Base-by-base conservation (phyloP, 2,113 vertebrate species). In the Nesoenas mayeri region DNA sequence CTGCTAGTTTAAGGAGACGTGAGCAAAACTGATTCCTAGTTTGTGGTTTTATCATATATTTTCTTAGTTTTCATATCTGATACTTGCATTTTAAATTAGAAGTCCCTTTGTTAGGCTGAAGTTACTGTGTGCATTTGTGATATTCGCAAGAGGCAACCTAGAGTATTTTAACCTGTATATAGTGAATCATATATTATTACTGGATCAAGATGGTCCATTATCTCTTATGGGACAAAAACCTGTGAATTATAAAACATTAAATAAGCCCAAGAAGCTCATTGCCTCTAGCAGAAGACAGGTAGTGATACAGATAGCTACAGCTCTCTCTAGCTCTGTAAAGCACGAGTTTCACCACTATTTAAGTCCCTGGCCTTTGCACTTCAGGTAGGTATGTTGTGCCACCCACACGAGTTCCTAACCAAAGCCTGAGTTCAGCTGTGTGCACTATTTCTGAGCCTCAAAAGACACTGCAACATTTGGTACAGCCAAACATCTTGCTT, bases 401-500 rank as follows among this genome's bases (percentile, higher is more conserved):
- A 64, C 50, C 54, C 79, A 79, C 71, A 67, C 24, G 58, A 78
- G 18, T 67, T 92, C 85, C 70, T 91, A 89, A 61, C 57, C 78
- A 85, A 87, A 85, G 61, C 29, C 36, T 50, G 38, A 75, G 70
- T 84, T 95, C 80, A 74, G 56, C 70, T 15, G 8, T 51, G 47
- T 48, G 51, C 72, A 84, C 14, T 78, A 80, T 62, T 80, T 89
- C 62, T 58, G 61, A 79, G 56, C 91, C 82, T 44, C 88, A 78
- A 86, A 88, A 85, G 88, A 67, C 62, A 73, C 60, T 48, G 85
- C 48, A 89, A 81, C 90, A 93, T 93, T 95, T 96, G 90, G 75
- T 93, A 84, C 60, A 95, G 71, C 60, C 75, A 95, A 95, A 86
- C 91, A 92, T 93, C 80, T 95, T 93, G 69, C 77, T 93, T 97